phyloP scores from a whole-genome alignment of 2,888 invertebrate species.

The Melanargia galathea region DNA sequence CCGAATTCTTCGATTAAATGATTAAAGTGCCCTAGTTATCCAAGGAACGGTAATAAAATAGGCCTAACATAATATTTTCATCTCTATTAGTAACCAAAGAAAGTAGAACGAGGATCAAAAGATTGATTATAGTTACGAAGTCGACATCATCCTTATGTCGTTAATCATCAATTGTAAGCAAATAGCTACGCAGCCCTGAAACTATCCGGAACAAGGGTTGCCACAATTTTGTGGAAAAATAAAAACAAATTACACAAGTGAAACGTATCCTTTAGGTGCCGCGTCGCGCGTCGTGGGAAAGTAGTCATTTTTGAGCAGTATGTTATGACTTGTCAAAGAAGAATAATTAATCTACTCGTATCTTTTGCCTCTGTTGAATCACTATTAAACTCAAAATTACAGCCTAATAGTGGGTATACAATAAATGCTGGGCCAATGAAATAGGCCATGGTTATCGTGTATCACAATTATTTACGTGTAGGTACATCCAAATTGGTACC shows the following conservation, averaged over 20 bases:
- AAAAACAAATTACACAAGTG: neutral
- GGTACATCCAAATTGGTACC: too few relatives aligned
- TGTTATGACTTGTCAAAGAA: too few relatives aligned
- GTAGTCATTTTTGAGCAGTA: too few relatives aligned
- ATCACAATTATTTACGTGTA: too few relatives aligned
- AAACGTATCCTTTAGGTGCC: too few relatives aligned
- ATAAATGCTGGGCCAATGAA: too few relatives aligned
- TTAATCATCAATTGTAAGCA: slow-evolving; percentile 27
- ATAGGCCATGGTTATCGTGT: too few relatives aligned
- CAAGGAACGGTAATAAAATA: neutral
- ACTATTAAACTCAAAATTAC: too few relatives aligned
- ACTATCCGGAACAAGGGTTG: slow-evolving; percentile 25
- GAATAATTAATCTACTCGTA: too few relatives aligned
- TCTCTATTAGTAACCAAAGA: slow-evolving; percentile 8
- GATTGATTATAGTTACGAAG: slow-evolving; percentile 21
- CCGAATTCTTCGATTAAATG: neutral
- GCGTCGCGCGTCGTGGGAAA: too few relatives aligned
- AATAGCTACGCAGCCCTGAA: slow-evolving; percentile 20
- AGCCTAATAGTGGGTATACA: too few relatives aligned
- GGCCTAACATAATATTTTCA: neutral
- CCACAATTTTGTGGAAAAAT: neutral
- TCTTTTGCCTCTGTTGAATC: too few relatives aligned
- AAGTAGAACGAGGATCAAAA: slow-evolving; percentile 15
- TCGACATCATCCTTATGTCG: slow-evolving; percentile 25
- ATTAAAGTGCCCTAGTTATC: neutral